Base-by-base conservation (phyloP, 2,888 invertebrate species). In the Caradrina kadenii region DNA sequence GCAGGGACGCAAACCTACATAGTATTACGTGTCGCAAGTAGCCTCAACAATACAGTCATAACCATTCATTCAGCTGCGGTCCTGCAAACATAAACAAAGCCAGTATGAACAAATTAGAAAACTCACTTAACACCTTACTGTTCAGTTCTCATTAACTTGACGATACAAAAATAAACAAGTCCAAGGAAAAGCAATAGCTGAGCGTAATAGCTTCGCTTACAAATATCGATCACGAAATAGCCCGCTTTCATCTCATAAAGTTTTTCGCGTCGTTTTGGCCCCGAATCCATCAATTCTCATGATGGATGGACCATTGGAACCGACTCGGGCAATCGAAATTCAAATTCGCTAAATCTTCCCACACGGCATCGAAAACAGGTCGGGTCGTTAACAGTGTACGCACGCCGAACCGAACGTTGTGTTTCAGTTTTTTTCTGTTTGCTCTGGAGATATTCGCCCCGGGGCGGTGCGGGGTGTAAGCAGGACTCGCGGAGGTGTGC, bases 341-440 rank as follows among this genome's bases (percentile, higher is more conserved):
- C 94, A 95, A 96, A 96, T 96, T 95, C 94, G 95, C 95, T 94
- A 95, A 95, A 94, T 94, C 95, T 95, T 95, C 95, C 94, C 95
- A 95, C 94, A 95, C 92, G 86, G 91, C 89, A 89, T 89, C 91
- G 93, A 92, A 92, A 94, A 94, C 93, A 91, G 93, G 93, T 92
- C 93, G 91, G 90, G 91, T 95, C 94, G 94, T 95, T 95, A 95
- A 94, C 94, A 91, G 93, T 87, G 91, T 90, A 92, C 93, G 87
- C 85, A 87, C 83, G 82, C 78, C 71, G 83, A 72, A 63, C 85
- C 82, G 86, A 89, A 88, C 87, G 87, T 85, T 90, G 88, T 87
- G 79, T 88, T 88, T 86, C 84, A 87, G 85, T 92, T 93, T 93
- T 94, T 93, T 93, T 89, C 74, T 90, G 91, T 94, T 93, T 93